Conservation (phyloP, 2,888 invertebrate genomes). For the Salticus scenicus region DNA sequence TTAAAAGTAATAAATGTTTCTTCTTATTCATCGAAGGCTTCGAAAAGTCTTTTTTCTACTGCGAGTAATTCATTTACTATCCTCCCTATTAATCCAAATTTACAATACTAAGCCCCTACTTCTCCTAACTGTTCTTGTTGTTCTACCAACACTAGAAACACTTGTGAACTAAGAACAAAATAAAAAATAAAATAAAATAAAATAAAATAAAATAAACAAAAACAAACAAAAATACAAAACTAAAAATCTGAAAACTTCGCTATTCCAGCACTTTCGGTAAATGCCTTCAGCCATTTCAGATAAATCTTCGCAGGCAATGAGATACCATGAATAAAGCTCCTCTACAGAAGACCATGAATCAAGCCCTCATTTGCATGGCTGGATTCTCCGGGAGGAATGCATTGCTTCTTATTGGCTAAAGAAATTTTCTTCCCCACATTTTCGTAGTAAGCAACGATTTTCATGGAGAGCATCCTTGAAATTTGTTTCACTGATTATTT, state of each 20-base stretch:
- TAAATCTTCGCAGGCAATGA: conserved; percentile 12
- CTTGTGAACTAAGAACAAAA: neutral
- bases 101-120: neutral
- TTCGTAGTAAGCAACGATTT: neutral
- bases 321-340: conserved; percentile 9
- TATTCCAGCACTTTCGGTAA: conserved; percentile 4
- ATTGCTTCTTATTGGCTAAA: neutral
- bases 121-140: neutral
- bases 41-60: neutral
- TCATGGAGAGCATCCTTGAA: neutral
- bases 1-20: neutral
- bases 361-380: conserved; percentile 3
- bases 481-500: conserved; percentile 10
- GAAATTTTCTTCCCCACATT: neutral
- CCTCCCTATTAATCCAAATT: neutral
- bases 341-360: neutral
- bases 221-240: neutral
- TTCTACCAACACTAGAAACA: neutral
- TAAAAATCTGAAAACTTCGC: conserved; percentile 11
- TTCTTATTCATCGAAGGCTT: neutral
- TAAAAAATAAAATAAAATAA: neutral
- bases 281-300: neutral
- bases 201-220: too few species aligned
- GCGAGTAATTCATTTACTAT: neutral
- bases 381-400: neutral